Percentiles rank a stretch among this genome's conserved stretches.
Evolutionary conservation across 2,888 invertebrate species (phyloP).

Genomic region (Caenorhabditis zanzibari): DNA sequence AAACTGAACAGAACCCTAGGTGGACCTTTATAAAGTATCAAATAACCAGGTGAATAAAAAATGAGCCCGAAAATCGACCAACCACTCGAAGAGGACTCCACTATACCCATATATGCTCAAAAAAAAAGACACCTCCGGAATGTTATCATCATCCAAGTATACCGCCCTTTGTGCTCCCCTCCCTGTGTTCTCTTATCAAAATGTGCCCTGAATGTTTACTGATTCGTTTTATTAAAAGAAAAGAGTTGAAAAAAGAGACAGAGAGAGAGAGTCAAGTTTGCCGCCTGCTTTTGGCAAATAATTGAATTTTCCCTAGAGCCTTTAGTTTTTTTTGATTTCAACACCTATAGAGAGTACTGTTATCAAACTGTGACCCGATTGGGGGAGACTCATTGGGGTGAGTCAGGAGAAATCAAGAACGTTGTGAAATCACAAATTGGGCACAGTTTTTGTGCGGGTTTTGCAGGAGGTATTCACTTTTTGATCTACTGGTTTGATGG

Average conservation of each 20-base stretch:
- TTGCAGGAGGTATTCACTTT: background rate
- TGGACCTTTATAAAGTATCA: background rate
- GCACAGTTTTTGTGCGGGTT: background rate
- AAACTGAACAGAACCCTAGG: background rate
- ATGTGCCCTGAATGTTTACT: conserved; percentile 30
- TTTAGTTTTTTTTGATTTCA: background rate
- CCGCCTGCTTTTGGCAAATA: conserved; percentile 25
- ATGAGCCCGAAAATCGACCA: no score
- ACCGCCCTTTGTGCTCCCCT: conserved; percentile 31
- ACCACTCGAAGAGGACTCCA: background rate
- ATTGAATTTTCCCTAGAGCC: background rate
- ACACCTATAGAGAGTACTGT: background rate
- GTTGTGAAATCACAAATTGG: conserved; percentile 7
- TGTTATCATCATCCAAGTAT: conserved; percentile 11
- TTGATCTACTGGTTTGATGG: background rate
- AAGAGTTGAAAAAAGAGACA: background rate
- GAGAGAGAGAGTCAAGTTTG: conserved; percentile 34
- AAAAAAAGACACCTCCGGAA: conserved; percentile 31
- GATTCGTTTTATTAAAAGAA: background rate
- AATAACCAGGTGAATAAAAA: conserved; percentile 27
- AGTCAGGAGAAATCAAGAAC: conserved; percentile 15
- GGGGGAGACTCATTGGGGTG: background rate
- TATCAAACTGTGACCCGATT: conserved; percentile 34
- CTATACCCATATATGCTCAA: background rate
- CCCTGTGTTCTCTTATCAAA: conserved; percentile 25